Base-by-base conservation (phyloP, 2,797 vertebrate species). In the Muscicapa striata region DNA sequence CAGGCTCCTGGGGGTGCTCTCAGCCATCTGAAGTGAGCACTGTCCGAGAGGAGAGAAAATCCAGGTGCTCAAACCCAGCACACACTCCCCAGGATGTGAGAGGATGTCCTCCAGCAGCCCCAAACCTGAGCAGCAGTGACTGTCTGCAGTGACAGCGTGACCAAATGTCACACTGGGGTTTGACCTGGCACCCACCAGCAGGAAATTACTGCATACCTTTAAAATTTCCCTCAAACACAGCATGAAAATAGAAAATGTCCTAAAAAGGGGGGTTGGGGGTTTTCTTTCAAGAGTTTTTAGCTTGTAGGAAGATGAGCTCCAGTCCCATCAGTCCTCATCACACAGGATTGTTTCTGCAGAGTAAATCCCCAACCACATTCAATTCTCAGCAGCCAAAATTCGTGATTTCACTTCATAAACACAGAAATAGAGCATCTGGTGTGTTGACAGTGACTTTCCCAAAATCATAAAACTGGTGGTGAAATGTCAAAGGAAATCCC, bases 121-220 rank as follows among this genome's bases (percentile, higher is more conserved):
- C 72, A 14, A 17, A 22, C 3, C 45, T 5, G 29, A 32, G 90
- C 57, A 34, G 82, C 1, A 34, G 34, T 34, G 34, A 18, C 30
- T 40, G 74, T 15, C 84, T 94, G 58, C 46, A 69, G 76, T 91
- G 90, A 80, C 63, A 74, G 59, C 27, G 40, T 46, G 75, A 94
- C 69, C 96, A 87, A 94, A 96, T 96, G 96, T 96, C 98, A 97
- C 91, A 6, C 84, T 13, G 95, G 96, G 95, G 84, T 96, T 96
- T 96, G 93, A 90, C 55, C 73, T 57, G 92, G 68, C 69, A 95
- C 74, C 86, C 69, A 95, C 76, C 86, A 70, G 94, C 94, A 94
- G 97, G 98, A 97, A 98, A 98, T 98, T 97, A 97, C 97, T 78
- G 94, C 43, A 57, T 72, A 91, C 78, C 84, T 87, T 77, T 75